Conservation (phyloP, 2,797 vertebrate genomes). For the Anolis apletophallus region DNA sequence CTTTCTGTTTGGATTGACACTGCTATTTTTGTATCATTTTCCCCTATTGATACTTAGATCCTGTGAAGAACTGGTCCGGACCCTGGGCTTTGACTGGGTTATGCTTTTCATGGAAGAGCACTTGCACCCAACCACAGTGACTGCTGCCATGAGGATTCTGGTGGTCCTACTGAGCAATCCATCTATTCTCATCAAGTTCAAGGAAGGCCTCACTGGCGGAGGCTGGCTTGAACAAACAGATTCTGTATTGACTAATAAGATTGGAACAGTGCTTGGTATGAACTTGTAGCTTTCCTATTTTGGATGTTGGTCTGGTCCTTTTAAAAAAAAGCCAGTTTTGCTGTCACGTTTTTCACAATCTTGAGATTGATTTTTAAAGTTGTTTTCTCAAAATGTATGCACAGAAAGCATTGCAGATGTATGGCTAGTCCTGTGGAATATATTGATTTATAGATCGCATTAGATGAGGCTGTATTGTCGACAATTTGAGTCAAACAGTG, state of each 20-base stretch:
- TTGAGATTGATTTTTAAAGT: background rate
- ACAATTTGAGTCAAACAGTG: background rate
- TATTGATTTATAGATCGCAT: background rate
- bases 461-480: background rate
- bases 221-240: slow-evolving; percentile 99
- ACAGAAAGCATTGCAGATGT: background rate
- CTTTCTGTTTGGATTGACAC: background rate
- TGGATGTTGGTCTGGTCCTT: background rate
- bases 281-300: fast-evolving
- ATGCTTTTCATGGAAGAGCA: slow-evolving; percentile 99
- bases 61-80: slow-evolving; percentile 93
- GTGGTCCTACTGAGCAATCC: slow-evolving; percentile 94
- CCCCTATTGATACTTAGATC: slow-evolving; percentile 79
- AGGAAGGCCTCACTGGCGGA: slow-evolving; percentile 93
- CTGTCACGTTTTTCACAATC: background rate
- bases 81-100: slow-evolving; percentile 96
- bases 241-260: slow-evolving; percentile 96
- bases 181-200: slow-evolving; percentile 91
- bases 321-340: background rate
- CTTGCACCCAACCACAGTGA: slow-evolving; percentile 93
- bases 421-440: background rate
- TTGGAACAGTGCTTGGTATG: slow-evolving; percentile 96
- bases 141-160: slow-evolving; percentile 92
- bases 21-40: slow-evolving; percentile 33
- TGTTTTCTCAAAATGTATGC: background rate